Evolutionary conservation across 2,113 vertebrate genomes (phyloP), one percentile per base, ranked within the genome.

Genomic region (Podiceps cristatus): DNA sequence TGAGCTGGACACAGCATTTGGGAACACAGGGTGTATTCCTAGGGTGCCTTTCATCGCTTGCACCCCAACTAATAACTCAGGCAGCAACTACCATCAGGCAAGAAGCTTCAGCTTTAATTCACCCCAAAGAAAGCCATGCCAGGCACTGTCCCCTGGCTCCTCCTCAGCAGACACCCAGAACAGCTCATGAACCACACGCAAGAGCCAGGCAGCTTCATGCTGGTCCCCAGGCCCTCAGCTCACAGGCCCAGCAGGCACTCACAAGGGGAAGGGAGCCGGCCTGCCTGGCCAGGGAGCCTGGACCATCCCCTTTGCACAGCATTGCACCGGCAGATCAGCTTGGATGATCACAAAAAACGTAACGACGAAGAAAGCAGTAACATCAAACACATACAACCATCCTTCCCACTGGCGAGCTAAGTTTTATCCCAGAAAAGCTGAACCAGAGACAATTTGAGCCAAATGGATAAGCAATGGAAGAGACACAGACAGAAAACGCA

Each of bases 351-450:
- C 10, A 12, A 64, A 68, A 88, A 88, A 72, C 1, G 8, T 55
- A 68, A 7, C 2, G 5, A 74, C 64, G 85, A 75, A 66, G 47
- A 56, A 67, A 60, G 13, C 4, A 4, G 58, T 33, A 91, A 62
- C 14, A 35, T 45, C 67, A 83, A 86, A 86, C 11, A 68, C 2
- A 82, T 10, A 53, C 17, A 73, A 42, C 4, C 5, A 17, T 37
- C 20, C 31, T 71, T 60, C 58, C 49, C 35, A 13, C 35, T 18
- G 19, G 59, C 47, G 92, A 77, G 49, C 25, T 60, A 60, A 59
- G 56, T 56, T 87, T 64, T 89, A 80, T 64, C 35, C 73, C 40
- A 68, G 64, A 76, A 95, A 88, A 92, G 23, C 73, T 64, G 52
- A 95, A 86, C 23, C 35, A 42, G 22, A 68, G 58, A 37, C 31